Evolutionary conservation across 2,888 invertebrate species (phyloP).

Genomic region (Mesorhabditis spiculigera): DNA sequence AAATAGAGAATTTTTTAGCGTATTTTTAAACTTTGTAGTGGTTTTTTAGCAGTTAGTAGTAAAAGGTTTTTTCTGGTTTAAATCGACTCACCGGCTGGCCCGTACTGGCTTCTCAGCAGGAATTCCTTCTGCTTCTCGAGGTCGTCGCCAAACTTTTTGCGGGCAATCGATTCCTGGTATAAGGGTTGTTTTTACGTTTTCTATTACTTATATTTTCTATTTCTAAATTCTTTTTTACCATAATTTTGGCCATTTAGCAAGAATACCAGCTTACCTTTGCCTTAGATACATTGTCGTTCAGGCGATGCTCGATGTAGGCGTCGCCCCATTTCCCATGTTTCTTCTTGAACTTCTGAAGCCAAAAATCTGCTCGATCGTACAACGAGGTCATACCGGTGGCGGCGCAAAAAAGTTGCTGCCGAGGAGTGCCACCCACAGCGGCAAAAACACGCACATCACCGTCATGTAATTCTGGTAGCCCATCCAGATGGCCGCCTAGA

Average conservation of each 20-base stretch:
- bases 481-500: background rate
- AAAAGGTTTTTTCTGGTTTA: too few species aligned
- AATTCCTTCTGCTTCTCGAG: constrained; percentile 4
- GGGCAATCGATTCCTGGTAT: background rate
- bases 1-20: background rate
- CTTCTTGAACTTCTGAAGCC: background rate
- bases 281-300: background rate
- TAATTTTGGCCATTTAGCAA: background rate
- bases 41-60: background rate
- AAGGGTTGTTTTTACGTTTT: background rate
- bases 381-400: background rate
- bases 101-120: background rate
- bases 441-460: background rate
- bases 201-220: too few species aligned
- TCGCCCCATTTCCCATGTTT: background rate
- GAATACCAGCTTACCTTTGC: background rate
- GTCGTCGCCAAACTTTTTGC: background rate
- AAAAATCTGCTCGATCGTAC: background rate
- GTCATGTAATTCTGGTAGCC: background rate
- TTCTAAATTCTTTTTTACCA: background rate
- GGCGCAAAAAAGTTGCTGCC: background rate
- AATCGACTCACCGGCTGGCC: background rate
- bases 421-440: background rate
- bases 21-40: background rate
- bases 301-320: background rate